Base-by-base conservation (phyloP, 2,888 invertebrate species). In the Sipha maydis region DNA sequence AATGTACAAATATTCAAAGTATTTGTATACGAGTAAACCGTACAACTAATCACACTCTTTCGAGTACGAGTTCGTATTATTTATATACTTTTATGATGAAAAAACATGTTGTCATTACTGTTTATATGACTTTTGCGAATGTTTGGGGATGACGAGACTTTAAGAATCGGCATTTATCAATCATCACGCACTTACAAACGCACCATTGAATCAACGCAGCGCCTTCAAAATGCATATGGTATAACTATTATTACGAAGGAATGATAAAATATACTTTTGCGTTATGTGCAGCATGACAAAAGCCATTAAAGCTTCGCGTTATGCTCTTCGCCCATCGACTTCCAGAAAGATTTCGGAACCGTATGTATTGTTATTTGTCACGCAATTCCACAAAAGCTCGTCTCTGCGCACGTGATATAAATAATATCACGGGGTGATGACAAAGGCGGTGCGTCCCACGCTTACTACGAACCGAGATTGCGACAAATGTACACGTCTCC, bases 271-370 rank as follows among this genome's bases (percentile, higher is more conserved):
- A 11, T 48, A 83, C 71, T 48, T 83, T 71, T 48, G 31, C 61
- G 3, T 69, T 48, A 48, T 83, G 1, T 25, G 48, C 17, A 14
- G 48, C 5, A 25, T 21, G 14, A 83, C 54, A 83, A 71, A 83
- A 83, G 21, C 31, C 21, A 83, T 83, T 31, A 83, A 71, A 83
- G 71, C 25, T 69, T 48, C 48, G 25, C 41, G 21, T 83, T 31
- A 76, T 83, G 4, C 25, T 48, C 28, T 54, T 83, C 31, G 54
- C 71, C 48, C 31, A 83, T 71, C 83, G 48, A 14, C 48, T 71
- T 48, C 11, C 31, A 48, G 48, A 48, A 48, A 17, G 11, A 82
- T 71, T 71, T 83, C 48, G 48, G 48, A 3, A 25, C 25, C 77
- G 28, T 7, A 5, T n/a, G 82, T 31, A 38, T 82, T 71, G 48